Evolutionary conservation across 2,797 vertebrate species (phyloP), one percentile per base, ranked within the genome.

Genomic region (Hipposideros larvatus): DNA sequence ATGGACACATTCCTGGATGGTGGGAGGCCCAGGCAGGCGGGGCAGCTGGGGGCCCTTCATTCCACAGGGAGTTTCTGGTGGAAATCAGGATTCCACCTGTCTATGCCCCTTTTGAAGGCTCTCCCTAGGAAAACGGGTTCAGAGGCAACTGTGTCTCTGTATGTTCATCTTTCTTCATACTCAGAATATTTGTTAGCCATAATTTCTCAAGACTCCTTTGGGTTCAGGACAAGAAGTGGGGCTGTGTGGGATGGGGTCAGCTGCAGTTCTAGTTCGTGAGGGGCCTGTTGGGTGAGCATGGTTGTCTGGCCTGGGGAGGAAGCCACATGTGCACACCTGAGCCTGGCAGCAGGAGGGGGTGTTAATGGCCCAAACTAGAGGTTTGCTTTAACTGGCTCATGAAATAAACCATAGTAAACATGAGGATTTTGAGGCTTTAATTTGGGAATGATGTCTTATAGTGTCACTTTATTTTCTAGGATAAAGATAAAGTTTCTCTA

Each of bases 401-500:
- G 73, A 70, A 6, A 14, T n/a, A 80, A 78, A 21, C 31, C 11
- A 7, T 46, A 41, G 34, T 57, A 46, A 74, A 34, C 28, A 4
- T 90, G 73, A 74, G 19, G 34, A 48, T 46, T 63, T 63, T 46
- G 31, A 75, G 53, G 19, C 31, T 61, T 46, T 70, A 28, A 80
- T n/a, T 46, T 59, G 31, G 28, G 53, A 55, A 28, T n/a, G 34
- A 53, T 19, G 70, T 77, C 82, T 97, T 43, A 97, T 94, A 41
- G 48, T 55, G 48, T 46, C 71, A 93, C 83, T 95, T 96, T 98
- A 88, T 86, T 97, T 96, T 91, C 55, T 71, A 99, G 99, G 99
- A 99, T 99, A 99, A 99, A 99, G 99, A 99, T 99, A 99, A 99
- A 99, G 99, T 99, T 99, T 99, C 99, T 99, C 99, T 99, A 98